These are phyloP conservation scores for Micromys minutus DNA, from an alignment of 2,113 vertebrate genomes.

Conservation along the genomic window DNA sequence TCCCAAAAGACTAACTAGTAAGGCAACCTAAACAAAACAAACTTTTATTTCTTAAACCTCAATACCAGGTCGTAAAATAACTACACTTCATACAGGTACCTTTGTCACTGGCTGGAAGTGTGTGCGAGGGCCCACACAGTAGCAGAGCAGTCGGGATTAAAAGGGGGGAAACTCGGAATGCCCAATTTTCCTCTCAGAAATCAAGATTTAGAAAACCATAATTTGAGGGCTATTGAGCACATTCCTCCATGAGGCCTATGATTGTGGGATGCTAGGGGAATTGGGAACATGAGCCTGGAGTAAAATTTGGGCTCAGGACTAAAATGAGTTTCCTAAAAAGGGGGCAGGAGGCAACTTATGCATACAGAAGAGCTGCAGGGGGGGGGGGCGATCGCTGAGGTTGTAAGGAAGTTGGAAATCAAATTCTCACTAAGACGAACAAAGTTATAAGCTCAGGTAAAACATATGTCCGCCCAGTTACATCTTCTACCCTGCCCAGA, in stretches of 20 bases:
- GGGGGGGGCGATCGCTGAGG: background rate
- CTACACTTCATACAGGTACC: background rate
- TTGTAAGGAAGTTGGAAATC: background rate
- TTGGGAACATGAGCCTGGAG: background rate
- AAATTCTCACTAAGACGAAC: background rate
- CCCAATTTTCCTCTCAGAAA: conserved; percentile 59
- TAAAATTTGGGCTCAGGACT: background rate
- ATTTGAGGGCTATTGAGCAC: background rate
- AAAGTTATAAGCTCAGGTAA: background rate
- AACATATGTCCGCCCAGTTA: rapidly evolving
- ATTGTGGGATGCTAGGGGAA: background rate
- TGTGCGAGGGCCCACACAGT: background rate
- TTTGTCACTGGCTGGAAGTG: background rate
- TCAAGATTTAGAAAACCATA: conserved; percentile 53
- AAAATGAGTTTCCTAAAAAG: background rate
- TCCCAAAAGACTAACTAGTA: background rate
- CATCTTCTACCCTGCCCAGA: background rate
- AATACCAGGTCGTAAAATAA: background rate
- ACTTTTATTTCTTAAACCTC: background rate
- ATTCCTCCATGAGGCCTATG: background rate
- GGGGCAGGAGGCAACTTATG: background rate
- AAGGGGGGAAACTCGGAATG: conserved; percentile 14
- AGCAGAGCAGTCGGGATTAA: background rate
- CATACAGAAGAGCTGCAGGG: background rate
- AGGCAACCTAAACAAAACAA: background rate